These are phyloP conservation scores for Trissolcus japonicus DNA, from an alignment of 2,888 invertebrate genomes.

Conservation along the genomic window DNA sequence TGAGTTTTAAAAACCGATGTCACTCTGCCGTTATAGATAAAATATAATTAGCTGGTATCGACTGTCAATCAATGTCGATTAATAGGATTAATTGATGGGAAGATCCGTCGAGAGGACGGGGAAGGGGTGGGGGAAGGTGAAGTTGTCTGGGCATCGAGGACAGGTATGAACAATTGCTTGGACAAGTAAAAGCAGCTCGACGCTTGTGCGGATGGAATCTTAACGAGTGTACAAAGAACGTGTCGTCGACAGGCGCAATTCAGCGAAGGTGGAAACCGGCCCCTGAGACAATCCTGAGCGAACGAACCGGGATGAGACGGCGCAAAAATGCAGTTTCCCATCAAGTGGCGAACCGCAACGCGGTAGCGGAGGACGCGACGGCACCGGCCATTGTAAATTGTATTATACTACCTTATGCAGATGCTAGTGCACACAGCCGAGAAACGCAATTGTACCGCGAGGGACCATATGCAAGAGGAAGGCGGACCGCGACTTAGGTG, in stretches of 20 bases:
- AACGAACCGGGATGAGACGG: conserved; percentile 48
- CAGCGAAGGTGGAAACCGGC: conserved; percentile 58
- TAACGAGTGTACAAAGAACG: conserved; percentile 56
- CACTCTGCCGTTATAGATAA: conserved; percentile 10
- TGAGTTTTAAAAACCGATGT: not conserved
- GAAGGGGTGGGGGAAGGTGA: conserved; percentile 27
- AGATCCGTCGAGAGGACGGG: conserved; percentile 18
- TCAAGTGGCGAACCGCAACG: conserved; percentile 71
- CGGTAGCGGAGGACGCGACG: conserved; percentile 57
- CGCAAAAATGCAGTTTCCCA: conserved; percentile 68
- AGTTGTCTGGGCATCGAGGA: conserved; percentile 48
- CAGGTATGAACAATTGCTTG: conserved; percentile 56
- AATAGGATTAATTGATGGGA: conserved; percentile 39
- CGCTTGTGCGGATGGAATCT: conserved; percentile 54
- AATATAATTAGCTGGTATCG: conserved; percentile 37
- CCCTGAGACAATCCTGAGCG: conserved; percentile 50
- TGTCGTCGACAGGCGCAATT: conserved; percentile 58
- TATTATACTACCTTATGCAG: conserved; percentile 66
- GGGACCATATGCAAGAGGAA: conserved; percentile 43
- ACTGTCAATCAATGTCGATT: conserved; percentile 27
- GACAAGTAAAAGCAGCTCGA: conserved; percentile 48
- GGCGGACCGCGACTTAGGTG: conserved; percentile 38
- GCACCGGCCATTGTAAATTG: conserved; percentile 64
- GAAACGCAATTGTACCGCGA: conserved; percentile 69
- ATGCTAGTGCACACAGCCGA: conserved; percentile 65